Evolutionary conservation across 2,888 invertebrate genomes (phyloP).

Genomic region (Eudasyphora cyanicolor): DNA sequence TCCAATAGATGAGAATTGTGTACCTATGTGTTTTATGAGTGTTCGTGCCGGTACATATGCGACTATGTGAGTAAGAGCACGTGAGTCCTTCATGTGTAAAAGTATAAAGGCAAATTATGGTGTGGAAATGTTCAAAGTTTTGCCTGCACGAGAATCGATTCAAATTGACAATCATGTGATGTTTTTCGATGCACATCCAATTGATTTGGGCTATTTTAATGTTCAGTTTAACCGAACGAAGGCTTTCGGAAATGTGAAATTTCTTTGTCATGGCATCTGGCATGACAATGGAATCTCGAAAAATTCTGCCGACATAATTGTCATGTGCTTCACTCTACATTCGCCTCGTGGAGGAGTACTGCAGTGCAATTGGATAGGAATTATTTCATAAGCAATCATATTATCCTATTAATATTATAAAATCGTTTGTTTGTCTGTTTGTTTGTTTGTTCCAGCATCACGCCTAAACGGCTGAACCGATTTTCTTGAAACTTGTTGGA

Average conservation of each 20-base stretch:
- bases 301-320: no score
- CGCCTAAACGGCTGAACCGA: no score
- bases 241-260: background rate
- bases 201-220: slow-evolving; percentile 8
- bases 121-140: slow-evolving; percentile 38
- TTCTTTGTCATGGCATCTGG: background rate
- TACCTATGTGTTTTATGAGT: background rate
- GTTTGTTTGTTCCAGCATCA: no score
- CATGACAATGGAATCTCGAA: background rate
- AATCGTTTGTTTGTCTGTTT: no score
- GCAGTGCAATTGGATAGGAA: no score
- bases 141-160: background rate
- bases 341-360: no score
- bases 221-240: background rate
- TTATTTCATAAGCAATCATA: no score
- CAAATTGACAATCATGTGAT: slow-evolving; percentile 19
- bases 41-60: background rate
- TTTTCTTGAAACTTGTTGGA: no score
- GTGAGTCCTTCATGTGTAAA: background rate
- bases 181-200: background rate
- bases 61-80: background rate
- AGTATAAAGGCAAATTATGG: slow-evolving; percentile 41
- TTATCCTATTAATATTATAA: no score
- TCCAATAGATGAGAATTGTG: no score
- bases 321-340: no score